Base-by-base conservation (phyloP, 1,140 invertebrate species). In the Drosophila bocqueti region DNA sequence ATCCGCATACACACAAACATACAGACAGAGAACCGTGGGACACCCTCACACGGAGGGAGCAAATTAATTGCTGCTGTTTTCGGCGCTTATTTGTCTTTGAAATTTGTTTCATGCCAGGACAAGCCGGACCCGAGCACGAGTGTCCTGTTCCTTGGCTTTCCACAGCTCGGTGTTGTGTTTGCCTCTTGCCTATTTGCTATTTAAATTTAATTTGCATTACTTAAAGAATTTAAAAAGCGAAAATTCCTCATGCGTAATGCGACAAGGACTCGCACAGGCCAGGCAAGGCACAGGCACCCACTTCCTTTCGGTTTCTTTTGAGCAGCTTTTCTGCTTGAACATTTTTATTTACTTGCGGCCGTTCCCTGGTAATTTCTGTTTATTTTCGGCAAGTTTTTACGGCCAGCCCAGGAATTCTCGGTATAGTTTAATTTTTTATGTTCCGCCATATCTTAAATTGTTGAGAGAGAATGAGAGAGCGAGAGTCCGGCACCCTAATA, bases 191-290 rank as follows among this genome's bases (percentile, higher is more conserved):
- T 90, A 91, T 90, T 90, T 91, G 86, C 86, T 82, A 90, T 90
- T 90, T 90, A 90, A 90, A 85, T 90, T 90, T 91, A 90, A 90
- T 90, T 90, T 90, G 85, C 85, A 90, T 90, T 91, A 85, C 86
- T 91, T 90, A 74, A 79, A 91, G 86, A 90, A 90, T 90, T 90
- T 90, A 82, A 90, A 90, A 89, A 89, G 78, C 85, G 74, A 90
- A 84, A 91, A 90, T 82, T 85, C 65, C 75, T 90, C 85, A 84
- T 68, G 86, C 85, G 83, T 81, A 85, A 73, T 85, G 72, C 81
- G 66, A 81, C 77, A 52, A 67, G 54, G 29, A 60, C 42, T 43
- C 34, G 43, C 34, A 38, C 52, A 55, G 52, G 52, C 50, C n/a
- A 18, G 50, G 29, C 31, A 15, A 24, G 7, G 43, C 43, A 45